These are phyloP conservation scores for Sus cebifrons DNA, from an alignment of 2,797 vertebrate genomes.

Conservation along the genomic window DNA sequence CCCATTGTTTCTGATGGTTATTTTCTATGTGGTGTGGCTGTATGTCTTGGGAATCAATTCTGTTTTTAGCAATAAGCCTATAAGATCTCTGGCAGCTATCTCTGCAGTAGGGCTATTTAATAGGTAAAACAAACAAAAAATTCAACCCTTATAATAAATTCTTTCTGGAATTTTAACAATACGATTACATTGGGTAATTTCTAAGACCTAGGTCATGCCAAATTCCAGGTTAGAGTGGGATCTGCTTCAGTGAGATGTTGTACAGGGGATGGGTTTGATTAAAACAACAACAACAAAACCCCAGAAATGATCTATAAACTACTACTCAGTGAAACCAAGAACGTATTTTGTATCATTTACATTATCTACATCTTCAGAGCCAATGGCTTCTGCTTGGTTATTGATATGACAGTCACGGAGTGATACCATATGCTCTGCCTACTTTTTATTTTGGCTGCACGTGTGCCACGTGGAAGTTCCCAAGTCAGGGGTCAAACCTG, in stretches of 20 bases:
- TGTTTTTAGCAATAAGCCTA: background rate
- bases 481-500: background rate
- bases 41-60: constrained; percentile 42
- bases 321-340: background rate
- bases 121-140: background rate
- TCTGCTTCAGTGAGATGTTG: constrained; percentile 37
- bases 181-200: background rate
- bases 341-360: background rate
- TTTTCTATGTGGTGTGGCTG: constrained; percentile 13
- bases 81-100: background rate
- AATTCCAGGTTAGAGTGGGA: background rate
- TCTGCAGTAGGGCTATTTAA: constrained; percentile 31
- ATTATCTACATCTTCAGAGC: background rate
- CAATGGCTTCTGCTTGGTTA: constrained; percentile 5
- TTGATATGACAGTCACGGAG: background rate
- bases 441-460: background rate
- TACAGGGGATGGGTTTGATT: background rate
- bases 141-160: background rate
- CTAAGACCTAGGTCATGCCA: background rate
- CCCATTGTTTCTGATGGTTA: constrained; percentile 51
- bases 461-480: background rate
- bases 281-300: background rate
- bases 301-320: background rate
- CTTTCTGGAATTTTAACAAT: constrained; percentile 47
- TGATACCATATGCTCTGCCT: background rate